Evolutionary conservation across 2,888 invertebrate species (phyloP).

Genomic region (Melitaea athalia): DNA sequence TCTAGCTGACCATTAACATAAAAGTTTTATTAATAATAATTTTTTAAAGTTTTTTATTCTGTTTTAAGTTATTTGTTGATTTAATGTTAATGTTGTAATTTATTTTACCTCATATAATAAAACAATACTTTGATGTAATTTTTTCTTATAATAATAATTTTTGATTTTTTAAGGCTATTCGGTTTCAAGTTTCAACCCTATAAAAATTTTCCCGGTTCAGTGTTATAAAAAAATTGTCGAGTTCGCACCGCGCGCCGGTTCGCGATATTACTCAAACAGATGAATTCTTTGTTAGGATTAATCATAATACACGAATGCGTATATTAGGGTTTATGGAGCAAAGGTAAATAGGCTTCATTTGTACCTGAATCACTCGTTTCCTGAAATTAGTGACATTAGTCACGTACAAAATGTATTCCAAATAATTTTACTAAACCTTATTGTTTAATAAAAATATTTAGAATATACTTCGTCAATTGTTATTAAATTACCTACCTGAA

Average conservation of each 20-base stretch:
- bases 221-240: slow-evolving; percentile 32
- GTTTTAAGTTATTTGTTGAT: too few species aligned
- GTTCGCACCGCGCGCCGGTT: slow-evolving; percentile 25
- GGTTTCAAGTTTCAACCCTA: slow-evolving; percentile 31
- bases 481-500: too few species aligned
- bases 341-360: slow-evolving; percentile 26
- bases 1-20: too few species aligned
- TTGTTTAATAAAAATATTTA: not conserved
- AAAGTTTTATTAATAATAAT: too few species aligned
- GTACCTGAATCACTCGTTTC: slow-evolving; percentile 3
- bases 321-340: slow-evolving; percentile 24
- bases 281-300: slow-evolving; percentile 34
- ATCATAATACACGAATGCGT: slow-evolving; percentile 12
- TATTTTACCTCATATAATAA: too few species aligned
- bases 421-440: not conserved
- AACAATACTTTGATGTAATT: too few species aligned
- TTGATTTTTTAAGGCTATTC: not conserved
- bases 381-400: slow-evolving; percentile 7
- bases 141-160: not conserved
- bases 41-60: too few species aligned
- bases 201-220: slow-evolving; percentile 33
- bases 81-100: too few species aligned
- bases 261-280: slow-evolving; percentile 28
- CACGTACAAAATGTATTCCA: slow-evolving; percentile 6
- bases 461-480: not conserved